Evolutionary conservation across 2,113 vertebrate genomes (phyloP), one percentile per base, ranked within the genome.

Genomic region (Poecile atricapillus): DNA sequence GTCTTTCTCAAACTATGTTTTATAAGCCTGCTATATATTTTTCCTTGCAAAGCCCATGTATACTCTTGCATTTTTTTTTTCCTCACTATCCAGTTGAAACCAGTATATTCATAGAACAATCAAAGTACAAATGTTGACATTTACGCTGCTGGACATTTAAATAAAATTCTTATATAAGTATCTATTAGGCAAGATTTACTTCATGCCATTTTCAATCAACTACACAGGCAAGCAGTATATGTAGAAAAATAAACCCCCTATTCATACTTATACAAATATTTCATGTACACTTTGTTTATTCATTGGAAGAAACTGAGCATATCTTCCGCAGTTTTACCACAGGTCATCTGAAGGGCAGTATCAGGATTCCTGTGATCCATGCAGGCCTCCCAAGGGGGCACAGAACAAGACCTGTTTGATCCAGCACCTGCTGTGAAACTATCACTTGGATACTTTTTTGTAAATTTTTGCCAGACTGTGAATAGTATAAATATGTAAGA

Each of bases 391-490:
- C 96, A 94, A 98, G 98, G 98, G 98, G 98, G 97, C 98, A 97
- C 97, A 98, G 98, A 98, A 98, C 98, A 98, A 98, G 98, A 99
- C 97, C 98, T 97, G 97, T 99, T 99, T 99, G 98, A 99, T 99
- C 98, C 98, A 98, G 98, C 98, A 99, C 99, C 99, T 99, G 99
- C 99, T 99, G 99, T 94, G 99, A 98, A 96, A 97, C 98, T 98
- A 98, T 99, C 98, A 98, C 98, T 99, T 98, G 98, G 98, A 98
- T 98, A 98, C 98, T 98, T 98, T 96, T 96, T 95, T 83, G 79
- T 98, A 98, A 98, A 97, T 97, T 98, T 98, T 98, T 97, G 97
- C 97, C 97, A 98, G 97, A 97, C 96, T 97, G 93, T 97, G 97
- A 97, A 95, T 82, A 96, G 95, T 95, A 94, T 96, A 97, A 93